Evolutionary conservation across 2,113 vertebrate species (phyloP).

Genomic region (Bungarus multicinctus): DNA sequence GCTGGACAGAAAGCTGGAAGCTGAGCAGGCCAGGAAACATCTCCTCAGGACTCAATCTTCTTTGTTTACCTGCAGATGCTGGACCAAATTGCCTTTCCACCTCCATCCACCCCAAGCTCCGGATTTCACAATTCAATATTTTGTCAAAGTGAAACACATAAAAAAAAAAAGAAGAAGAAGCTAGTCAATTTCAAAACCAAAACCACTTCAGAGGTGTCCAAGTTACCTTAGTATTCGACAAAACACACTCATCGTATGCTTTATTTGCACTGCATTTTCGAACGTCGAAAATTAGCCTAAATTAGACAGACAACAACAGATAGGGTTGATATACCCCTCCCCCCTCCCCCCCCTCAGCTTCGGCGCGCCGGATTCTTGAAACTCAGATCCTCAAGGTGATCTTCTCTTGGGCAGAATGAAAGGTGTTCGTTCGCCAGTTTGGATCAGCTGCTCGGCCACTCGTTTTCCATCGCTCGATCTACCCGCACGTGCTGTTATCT

Average conservation of each 20-base stretch:
- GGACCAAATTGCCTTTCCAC: slow-evolving; percentile 57
- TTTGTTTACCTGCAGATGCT: slow-evolving; percentile 41
- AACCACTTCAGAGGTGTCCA: slow-evolving; percentile 33
- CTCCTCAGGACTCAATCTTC: slow-evolving; percentile 53
- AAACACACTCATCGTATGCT: slow-evolving; percentile 29
- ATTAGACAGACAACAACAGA: slow-evolving; percentile 57
- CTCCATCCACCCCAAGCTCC: slow-evolving; percentile 17
- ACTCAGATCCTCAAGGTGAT: background rate
- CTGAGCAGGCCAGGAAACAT: slow-evolving; percentile 51
- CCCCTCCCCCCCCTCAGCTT: too few species aligned
- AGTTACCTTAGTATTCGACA: slow-evolving; percentile 38
- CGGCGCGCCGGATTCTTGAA: slow-evolving; percentile 39
- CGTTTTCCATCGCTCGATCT: slow-evolving; percentile 37
- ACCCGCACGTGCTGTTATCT: slow-evolving; percentile 20
- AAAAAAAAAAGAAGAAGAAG: background rate
- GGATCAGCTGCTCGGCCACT: slow-evolving; percentile 55
- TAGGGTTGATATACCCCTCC: slow-evolving; percentile 50
- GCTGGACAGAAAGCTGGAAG: slow-evolving; percentile 73
- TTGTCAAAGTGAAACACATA: slow-evolving; percentile 20
- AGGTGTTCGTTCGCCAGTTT: slow-evolving; percentile 41
- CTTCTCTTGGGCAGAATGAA: slow-evolving; percentile 17
- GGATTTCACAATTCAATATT: slow-evolving; percentile 48
- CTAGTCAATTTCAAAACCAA: slow-evolving; percentile 39
- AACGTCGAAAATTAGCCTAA: slow-evolving; percentile 57
- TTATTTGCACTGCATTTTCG: slow-evolving; percentile 21